Evolutionary conservation across 2,888 invertebrate genomes (phyloP).

Genomic region (Liposcelis brunnea): DNA sequence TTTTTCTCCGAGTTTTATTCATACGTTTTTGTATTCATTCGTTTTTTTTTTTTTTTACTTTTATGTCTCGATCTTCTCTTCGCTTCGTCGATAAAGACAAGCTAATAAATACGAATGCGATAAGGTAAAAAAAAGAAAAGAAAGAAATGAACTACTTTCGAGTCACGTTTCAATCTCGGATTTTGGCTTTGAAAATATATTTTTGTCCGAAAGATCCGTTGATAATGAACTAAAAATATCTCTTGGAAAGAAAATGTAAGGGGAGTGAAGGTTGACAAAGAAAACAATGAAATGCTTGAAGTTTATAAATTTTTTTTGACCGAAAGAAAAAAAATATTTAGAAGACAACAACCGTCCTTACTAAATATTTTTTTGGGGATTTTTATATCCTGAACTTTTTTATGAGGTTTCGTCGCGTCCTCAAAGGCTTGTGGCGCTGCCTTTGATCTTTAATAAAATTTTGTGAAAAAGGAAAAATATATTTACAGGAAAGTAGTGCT

Average conservation of each 20-base stretch:
- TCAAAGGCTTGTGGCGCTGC: no score
- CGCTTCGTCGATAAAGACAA: neutral
- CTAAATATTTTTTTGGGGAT: no score
- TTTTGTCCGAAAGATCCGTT: neutral
- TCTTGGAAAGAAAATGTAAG: neutral
- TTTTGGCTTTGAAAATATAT: conserved; percentile 4
- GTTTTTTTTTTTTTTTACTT: neutral
- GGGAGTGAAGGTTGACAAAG: neutral
- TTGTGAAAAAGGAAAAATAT: no score
- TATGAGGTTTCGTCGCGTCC: no score
- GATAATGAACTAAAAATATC: neutral
- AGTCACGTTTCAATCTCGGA: neutral
- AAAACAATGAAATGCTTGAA: neutral
- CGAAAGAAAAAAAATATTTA: no score
- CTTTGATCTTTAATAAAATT: no score
- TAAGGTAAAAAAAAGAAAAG: neutral
- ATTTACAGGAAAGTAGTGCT: no score
- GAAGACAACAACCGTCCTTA: no score
- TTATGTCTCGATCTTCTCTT: neutral
- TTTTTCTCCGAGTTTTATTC: no score
- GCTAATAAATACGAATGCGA: conserved; percentile 1
- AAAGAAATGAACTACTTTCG: conserved; percentile 1
- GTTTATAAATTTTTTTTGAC: no score
- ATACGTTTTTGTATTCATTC: no score
- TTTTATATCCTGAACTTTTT: no score